Evolutionary conservation across 1,140 invertebrate genomes (phyloP), one percentile per base, ranked within the genome.

Genomic region (Formica exsecta): DNA sequence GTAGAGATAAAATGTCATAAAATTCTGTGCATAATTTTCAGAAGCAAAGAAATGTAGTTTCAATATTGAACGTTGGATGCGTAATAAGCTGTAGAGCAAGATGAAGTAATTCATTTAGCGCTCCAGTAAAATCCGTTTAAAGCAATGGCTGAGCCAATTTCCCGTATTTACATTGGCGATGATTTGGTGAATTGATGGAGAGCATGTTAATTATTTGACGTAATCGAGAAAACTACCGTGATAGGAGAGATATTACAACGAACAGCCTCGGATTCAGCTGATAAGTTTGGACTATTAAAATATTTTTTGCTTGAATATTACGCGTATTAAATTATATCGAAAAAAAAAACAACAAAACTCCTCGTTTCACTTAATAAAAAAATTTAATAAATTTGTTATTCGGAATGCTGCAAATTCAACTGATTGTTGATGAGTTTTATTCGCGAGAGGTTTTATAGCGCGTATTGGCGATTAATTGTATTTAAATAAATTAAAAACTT

Each of bases 161-260:
- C 76, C 70, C 13, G 32, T 8, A 32, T 44, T 68, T 22, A 32
- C 61, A 54, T 85, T 84, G 62, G 32, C 79, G 68, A 83, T 38
- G 48, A 83, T 90, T 80, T 66, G 59, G 76, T 61, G 66, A 86
- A 90, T 88, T 85, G 90, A 89, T 83, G 71, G 41, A 36, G 57
- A 36, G 57, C 73, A 57, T 44, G 57, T 90, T 79, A 76, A 91
- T 89, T 90, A 85, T 80, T 91, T 74, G 22, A 11, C 51, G 76
- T 85, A 87, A 91, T 86, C 87, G 81, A 74, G 81, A 74, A 88
- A 90, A 90, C 66, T 41, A 41, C 76, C 84, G 61, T 71, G 44
- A 74, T 11, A 19, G 36, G n/a, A 59, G 57, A 57, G 16, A 32
- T 2, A n/a, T 25, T 79, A n/a, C 13, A 25, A 19, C 32, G 8